Conservation (phyloP, 2,113 vertebrate species). For the Trogon melanurus region DNA sequence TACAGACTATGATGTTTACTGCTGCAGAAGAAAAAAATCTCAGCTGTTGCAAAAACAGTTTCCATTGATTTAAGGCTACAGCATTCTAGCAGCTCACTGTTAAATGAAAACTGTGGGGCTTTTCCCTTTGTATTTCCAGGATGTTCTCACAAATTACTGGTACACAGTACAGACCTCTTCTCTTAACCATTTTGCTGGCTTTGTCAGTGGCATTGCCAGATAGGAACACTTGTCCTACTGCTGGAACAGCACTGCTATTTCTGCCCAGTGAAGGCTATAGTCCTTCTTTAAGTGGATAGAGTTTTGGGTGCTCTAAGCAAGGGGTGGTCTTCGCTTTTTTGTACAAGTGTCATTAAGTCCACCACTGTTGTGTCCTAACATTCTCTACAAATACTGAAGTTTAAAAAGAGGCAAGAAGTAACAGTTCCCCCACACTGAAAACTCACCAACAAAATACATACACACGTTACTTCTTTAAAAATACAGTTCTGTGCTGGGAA, state of each 20-base stretch:
- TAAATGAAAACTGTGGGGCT: conserved; percentile 65
- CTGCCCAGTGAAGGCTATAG: background rate
- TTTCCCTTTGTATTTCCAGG: conserved; percentile 66
- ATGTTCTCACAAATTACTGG: conserved; percentile 57
- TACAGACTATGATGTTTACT: conserved; percentile 67
- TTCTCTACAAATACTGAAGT: conserved; percentile 19
- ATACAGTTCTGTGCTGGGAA: background rate
- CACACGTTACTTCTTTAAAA: background rate
- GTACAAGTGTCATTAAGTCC: background rate
- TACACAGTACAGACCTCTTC: background rate
- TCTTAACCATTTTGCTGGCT: conserved; percentile 20
- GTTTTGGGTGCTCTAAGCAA: background rate
- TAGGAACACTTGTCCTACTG: background rate
- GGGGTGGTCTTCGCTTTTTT: background rate
- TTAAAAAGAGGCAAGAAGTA: background rate
- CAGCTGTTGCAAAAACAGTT: conserved; percentile 70
- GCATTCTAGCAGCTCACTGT: conserved; percentile 39
- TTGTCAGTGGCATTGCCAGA: background rate
- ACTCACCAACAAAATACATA: background rate
- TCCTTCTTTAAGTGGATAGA: background rate
- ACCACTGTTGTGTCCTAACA: background rate
- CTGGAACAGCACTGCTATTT: background rate
- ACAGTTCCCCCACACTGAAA: background rate
- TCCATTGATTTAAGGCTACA: conserved; percentile 71
- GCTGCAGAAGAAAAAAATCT: conserved; percentile 45